Evolutionary conservation across 2,113 vertebrate species (phyloP), one percentile per base, ranked within the genome.

Genomic region (Cervus canadensis): DNA sequence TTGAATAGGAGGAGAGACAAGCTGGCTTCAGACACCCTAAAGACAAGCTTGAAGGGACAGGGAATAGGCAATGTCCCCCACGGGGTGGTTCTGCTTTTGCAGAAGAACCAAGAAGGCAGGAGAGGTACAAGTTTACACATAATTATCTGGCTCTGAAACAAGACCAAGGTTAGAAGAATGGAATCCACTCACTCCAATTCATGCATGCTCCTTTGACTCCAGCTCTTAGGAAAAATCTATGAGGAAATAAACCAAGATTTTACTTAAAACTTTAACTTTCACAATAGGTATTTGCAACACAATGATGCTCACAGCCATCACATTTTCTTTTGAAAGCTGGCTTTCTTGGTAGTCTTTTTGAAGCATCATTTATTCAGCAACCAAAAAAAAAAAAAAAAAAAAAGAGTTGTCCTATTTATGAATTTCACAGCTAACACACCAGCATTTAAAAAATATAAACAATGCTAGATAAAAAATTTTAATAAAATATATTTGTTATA

Each of bases 1-100:
- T 86, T 98, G 98, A 98, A 98, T 98, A 98, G 93, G 93, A 98
- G 98, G 96, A 97, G 43, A 89, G 97, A 97, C 64, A 93, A 97
- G 87, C 91, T 95, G 74, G 52, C 62, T 95, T 98, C 97, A 94
- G 97, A 98, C 57, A 95, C 50, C 50, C 54, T 98, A 76, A 98
- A 97, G 92, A 97, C 84, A 96, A 98, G 89, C 93, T 98, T 89
- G 95, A 96, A 98, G 96, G 97, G 94, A 97, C 56, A 97, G 43
- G 93, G 97, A 98, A 98, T 81, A 71, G 76, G 89, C 88, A 1
- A 60, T 96, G 95, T 45, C 48, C 45, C 94, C 91, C 40, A 43
- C 83, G 45, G 88, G 81, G 28, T 98, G 92, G 91, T 96, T 98
- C 90, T 95, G 23, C 28, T 17, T 94, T 76, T 87, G 64, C 96